Evolutionary conservation across 2,113 vertebrate genomes (phyloP).

Genomic region (Formicarius rufipectus): DNA sequence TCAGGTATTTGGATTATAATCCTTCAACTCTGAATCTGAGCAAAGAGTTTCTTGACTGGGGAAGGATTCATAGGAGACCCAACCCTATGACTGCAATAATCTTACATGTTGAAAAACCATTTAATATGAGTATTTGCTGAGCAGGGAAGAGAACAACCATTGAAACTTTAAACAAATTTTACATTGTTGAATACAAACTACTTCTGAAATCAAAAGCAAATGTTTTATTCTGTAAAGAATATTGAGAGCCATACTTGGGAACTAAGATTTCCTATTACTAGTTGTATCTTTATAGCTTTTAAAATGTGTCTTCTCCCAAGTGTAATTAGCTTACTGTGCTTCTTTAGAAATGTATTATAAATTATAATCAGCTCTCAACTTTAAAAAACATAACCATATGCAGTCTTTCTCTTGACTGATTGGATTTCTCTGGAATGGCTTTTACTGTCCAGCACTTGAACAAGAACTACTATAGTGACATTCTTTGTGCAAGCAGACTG

Average conservation of each 20-base stretch:
- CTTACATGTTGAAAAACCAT: not conserved
- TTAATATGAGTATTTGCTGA: not conserved
- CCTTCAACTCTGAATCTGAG: not conserved
- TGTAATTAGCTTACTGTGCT: slow-evolving; percentile 27
- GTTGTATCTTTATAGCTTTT: slow-evolving; percentile 64
- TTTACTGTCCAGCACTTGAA: not conserved
- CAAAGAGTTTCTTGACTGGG: not conserved
- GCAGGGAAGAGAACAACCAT: slow-evolving; percentile 8
- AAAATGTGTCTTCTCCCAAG: slow-evolving; percentile 21
- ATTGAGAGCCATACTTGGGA: slow-evolving; percentile 67
- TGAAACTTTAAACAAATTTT: slow-evolving; percentile 73
- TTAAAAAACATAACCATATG: slow-evolving; percentile 3
- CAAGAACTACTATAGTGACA: not conserved
- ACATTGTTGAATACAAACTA: slow-evolving; percentile 63
- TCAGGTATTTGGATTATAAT: not conserved
- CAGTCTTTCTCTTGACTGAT: not conserved
- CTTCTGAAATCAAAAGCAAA: slow-evolving; percentile 85
- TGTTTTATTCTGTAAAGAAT: slow-evolving; percentile 74
- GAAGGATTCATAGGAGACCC: not conserved
- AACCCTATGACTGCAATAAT: not conserved
- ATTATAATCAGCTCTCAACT: slow-evolving; percentile 46
- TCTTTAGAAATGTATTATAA: slow-evolving; percentile 45
- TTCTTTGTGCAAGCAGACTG: not conserved
- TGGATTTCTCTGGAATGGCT: not conserved
- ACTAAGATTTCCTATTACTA: slow-evolving; percentile 71